Base-by-base conservation (phyloP, 2,888 invertebrate species). In the Mythimna pallens region DNA sequence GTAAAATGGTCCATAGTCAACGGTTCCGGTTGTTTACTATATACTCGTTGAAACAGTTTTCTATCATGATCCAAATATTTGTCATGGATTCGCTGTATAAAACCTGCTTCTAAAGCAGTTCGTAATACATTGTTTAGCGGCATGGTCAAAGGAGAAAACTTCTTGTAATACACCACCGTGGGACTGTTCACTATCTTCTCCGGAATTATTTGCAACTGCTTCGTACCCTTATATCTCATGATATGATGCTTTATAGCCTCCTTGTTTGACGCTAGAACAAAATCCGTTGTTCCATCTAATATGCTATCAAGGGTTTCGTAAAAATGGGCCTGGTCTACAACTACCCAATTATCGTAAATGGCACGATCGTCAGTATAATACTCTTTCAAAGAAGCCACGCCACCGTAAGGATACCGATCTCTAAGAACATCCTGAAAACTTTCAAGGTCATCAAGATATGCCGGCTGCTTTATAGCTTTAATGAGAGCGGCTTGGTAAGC, bases 171-270 rank as follows among this genome's bases (percentile, higher is more conserved):
- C 63, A 94, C 87, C 14, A 92, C 93, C 1, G 89, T 89, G 5
- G 93, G 93, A 80, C 91, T 93, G 58, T 89, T 92, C 0, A 92
- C 86, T 65, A 94, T 92, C 69, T 93, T 93, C 22, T 90, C 83
- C 2, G 93, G 91, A 65, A 94, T 84, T 36, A 93, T 91, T 78
- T 94, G 92, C 50, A 94, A 54, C 14, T 78, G 80, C 62, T 87
- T 88, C 2, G 82, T 73, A 1, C 90, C 91, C n/a, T 89, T 90
- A 57, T 86, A 82, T 54, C 87, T 81, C 65, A 89, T 77, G 25
- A 92, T 76, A 74, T 89, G 84, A 52, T 91, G 86, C 43, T 89
- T 78, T 50, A 92, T 83, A 12, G 87, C 81, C 57, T 90, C 91
- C 59, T 88, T 92, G 66, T 90, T 93, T 30, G 89, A 73, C 20